Percentiles rank a stretch among this genome's conserved stretches.
Conservation (phyloP, 2,113 vertebrate genomes). For the Trematocara nigrifrons region DNA sequence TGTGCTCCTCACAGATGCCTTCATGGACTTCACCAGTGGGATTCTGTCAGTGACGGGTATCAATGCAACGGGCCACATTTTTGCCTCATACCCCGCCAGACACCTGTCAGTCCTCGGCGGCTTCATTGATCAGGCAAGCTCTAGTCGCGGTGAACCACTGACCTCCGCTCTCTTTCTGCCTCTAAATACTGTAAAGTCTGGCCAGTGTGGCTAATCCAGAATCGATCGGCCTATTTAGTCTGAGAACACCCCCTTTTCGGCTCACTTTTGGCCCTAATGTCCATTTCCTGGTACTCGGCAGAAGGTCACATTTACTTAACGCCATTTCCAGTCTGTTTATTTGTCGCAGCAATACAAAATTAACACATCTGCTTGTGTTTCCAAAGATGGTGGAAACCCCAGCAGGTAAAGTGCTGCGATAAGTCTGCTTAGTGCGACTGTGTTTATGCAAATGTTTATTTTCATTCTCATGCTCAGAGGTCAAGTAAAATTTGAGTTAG, state of each 20-base stretch:
- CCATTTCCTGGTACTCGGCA: slow-evolving; percentile 36
- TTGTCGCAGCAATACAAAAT: background rate
- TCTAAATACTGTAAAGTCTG: slow-evolving; percentile 25
- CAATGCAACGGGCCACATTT: slow-evolving; percentile 92
- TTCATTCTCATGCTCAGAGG: background rate
- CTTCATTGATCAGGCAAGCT: slow-evolving; percentile 88
- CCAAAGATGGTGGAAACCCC: background rate
- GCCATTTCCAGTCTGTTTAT: slow-evolving; percentile 19
- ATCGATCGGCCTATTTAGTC: slow-evolving; percentile 63
- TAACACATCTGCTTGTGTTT: background rate
- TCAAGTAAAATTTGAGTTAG: background rate
- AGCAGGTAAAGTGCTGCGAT: background rate
- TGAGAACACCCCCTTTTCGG: slow-evolving; percentile 29
- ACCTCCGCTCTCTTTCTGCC: slow-evolving; percentile 1
- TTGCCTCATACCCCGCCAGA: slow-evolving; percentile 88
- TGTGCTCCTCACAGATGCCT: slow-evolving; percentile 75
- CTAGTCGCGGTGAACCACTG: background rate
- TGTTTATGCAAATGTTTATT: background rate
- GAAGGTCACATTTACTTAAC: slow-evolving; percentile 34
- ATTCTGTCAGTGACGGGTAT: slow-evolving; percentile 83
- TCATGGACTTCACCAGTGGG: slow-evolving; percentile 85
- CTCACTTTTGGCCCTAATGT: slow-evolving; percentile 48
- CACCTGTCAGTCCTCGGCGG: slow-evolving; percentile 84
- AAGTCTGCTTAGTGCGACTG: background rate
- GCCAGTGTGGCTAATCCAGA: slow-evolving; percentile 45